Base-by-base conservation (phyloP, 2,113 vertebrate genomes). In the Ptychochromis oligacanthus region DNA sequence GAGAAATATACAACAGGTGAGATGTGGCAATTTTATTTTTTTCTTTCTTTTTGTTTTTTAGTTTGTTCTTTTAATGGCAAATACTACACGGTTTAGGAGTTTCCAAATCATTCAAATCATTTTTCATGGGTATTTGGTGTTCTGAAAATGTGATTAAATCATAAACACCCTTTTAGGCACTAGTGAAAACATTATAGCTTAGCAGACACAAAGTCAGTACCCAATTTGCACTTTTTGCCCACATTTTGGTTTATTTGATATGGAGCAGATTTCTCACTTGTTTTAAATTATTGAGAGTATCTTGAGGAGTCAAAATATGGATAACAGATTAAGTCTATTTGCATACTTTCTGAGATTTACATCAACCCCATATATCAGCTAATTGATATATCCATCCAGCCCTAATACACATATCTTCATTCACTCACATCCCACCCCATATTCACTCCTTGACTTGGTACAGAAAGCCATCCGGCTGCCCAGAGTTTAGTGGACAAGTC, bases 401-500 rank as follows among this genome's bases (percentile, higher is more conserved):
- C 22, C 17, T 65, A 36, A 67, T 58, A 36, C 5, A 34, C 43
- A 55, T 52, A 77, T 13, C 8, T 36, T 56, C 46, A n/a, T 36
- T 56, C 46, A n/a, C 40, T 78, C 56, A 40, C 67, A 40, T 31
- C n/a, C 49, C 28, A 58, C 59, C 20, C 57, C 61, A 38, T 79
- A 60, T 64, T 38, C 57, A 80, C 60, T 78, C 79, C 58, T 7
- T 76, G 28, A 90, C 80, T 76, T 52, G 67, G 36, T 82, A 58
- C 85, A 83, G 80, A 86, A 83, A 79, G 79, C 31, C 57, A 58
- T 65, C 70, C 72, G 62, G 78, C 75, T 88, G 87, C 87, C 89
- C 75, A 80, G 86, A 87, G 90, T 87, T 77, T 56, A 74, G 77
- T 49, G 76, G 72, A 90, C 89, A 90, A 72, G 80, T 85, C 59